Evolutionary conservation across 2,797 vertebrate species (phyloP), one percentile per base, ranked within the genome.

Genomic region (Eupleurogrammus muticus): DNA sequence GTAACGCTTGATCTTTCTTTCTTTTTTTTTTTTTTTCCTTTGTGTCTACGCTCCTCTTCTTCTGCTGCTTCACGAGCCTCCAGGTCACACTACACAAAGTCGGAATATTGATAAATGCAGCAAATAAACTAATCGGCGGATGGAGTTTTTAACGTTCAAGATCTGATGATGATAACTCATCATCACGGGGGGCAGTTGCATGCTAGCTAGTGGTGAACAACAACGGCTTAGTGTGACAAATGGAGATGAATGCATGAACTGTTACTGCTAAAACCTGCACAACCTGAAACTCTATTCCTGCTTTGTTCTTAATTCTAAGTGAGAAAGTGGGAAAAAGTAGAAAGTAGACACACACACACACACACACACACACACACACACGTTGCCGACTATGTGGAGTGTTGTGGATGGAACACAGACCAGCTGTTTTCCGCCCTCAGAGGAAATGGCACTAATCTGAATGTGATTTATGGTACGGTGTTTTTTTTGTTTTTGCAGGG

Each of bases 381-480:
- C n/a, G n/a, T n/a, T n/a, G n/a, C n/a, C n/a, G n/a, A 71, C 77
- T 57, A 65, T 71, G 72, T 11, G 63, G n/a, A 77, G 65, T 62
- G 77, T 52, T 75, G 49, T 34, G 60, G 82, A 81, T 73, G 78
- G 72, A 80, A 74, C 60, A 21, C 77, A 70, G 78, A 80, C 60
- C 71, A 75, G 75, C 75, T 70, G 75, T 65, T 88, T 82, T 79
- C 70, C 82, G 78, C 70, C n/a, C 60, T 72, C 54, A 19, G 60
- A 64, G 20, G 11, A 76, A 80, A 76, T 47, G 34, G n/a, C 58
- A 51, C 53, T 63, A 73, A 73, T 76, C 51, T 75, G 47, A 50
- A 23, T 66, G 62, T 35, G 62, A 68, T 76, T 66, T 54, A 40
- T 52, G 47, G 61, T 70, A 32, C 19, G 17, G 51, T 23, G 1